Evolutionary conservation across 2,113 vertebrate species (phyloP), one percentile per base, ranked within the genome.

Genomic region (Oncorhynchus mykiss): DNA sequence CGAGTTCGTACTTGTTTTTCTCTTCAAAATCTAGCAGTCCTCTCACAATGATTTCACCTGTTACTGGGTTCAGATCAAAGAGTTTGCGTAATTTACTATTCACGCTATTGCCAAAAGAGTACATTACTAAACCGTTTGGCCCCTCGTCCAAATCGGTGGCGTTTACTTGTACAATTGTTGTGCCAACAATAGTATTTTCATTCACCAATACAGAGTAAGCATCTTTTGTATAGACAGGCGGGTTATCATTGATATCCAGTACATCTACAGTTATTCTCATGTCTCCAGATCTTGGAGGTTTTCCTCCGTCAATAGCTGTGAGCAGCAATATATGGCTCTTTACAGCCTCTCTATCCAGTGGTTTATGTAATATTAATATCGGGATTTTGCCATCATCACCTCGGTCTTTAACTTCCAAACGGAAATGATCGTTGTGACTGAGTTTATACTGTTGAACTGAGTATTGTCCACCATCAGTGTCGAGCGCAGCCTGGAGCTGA

Each of bases 381-480:
- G 90, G 88, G 6, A 82, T 86, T 85, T 92, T 93, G 0, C 87
- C 78, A 11, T 91, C 88, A 49, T 78, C 80, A 0, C 84, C 88
- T 1, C 86, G 67, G 13, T 90, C 90, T 67, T 89, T 88, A 60
- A 90, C 75, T 16, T 91, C 88, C 11, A 92, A 70, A 18, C 86
- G 84, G 77, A 92, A 92, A 82, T 89, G 65, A 0, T 91, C 88
- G 45, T 91, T 92, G 25, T 80, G 80, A 8, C 82, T 85, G 1
- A 91, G 85, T 84, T 89, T 92, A 73, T 95, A 95, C 27, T 86
- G 86, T 7, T 93, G 89, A 22, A 91, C 48, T 1, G 91, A 84
- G 54, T 93, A 93, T 51, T 68, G 71, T 1, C 92, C 93, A 70
- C 87, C 78, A 77, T 95, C 94, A 5, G 89, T 75, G 60, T 95